A percentile compares a stretch with the other conserved stretches of the same genome.
These are phyloP conservation scores for Tenodera sinensis DNA, from an alignment of 2,888 invertebrate species.

Conservation along the genomic window DNA sequence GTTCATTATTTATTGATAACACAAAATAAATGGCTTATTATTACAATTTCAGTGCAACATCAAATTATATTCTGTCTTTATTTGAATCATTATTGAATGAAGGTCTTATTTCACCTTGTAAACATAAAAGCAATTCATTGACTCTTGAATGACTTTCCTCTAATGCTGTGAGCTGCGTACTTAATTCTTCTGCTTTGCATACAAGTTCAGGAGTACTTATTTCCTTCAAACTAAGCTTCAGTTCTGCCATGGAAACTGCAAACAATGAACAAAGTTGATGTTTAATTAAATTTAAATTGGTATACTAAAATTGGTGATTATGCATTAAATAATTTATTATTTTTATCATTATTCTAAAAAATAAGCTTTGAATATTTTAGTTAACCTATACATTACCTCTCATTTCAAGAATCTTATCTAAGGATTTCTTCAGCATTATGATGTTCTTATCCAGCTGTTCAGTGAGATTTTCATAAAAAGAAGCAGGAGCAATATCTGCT, in stretches of 20 bases:
- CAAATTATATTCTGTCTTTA: not conserved
- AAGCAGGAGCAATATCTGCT: not conserved
- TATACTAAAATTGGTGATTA: no score
- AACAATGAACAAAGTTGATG: not conserved
- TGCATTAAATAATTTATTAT: not conserved
- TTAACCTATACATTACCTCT: not conserved
- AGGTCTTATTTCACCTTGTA: not conserved
- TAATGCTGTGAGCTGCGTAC: not conserved
- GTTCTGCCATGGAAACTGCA: not conserved
- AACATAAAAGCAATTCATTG: not conserved
- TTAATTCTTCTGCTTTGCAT: not conserved
- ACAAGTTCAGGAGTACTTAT: not conserved
- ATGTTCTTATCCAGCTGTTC: not conserved
- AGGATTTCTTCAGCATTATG: not conserved
- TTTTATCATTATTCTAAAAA: not conserved
- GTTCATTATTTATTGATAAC: no score
- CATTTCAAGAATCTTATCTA: conserved; percentile 1
- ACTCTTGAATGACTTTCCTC: not conserved
- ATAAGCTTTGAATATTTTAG: not conserved
- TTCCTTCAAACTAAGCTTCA: not conserved
- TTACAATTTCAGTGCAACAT: not conserved
- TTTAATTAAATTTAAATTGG: not conserved
- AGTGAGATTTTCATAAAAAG: not conserved
- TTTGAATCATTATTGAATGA: not conserved
- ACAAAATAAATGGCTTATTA: not conserved